These are phyloP conservation scores for Epizoanthus fatuus DNA, from an alignment of 92 coral and sea anemone species.

Conservation along the genomic window DNA sequence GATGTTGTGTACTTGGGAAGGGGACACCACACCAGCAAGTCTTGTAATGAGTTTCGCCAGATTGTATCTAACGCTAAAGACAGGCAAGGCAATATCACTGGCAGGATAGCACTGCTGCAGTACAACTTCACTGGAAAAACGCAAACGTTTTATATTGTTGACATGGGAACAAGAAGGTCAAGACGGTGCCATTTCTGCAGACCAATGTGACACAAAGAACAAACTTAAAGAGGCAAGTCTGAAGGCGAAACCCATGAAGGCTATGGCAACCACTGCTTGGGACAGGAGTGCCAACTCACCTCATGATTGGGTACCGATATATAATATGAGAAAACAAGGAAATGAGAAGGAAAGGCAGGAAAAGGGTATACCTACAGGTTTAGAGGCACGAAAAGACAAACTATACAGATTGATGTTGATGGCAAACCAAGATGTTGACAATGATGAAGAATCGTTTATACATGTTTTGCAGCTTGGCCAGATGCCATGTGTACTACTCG, in stretches of 20 bases:
- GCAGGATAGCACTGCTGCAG: conserved; percentile 52
- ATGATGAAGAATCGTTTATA: conserved; percentile 35
- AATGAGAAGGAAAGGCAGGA: conserved; percentile 11
- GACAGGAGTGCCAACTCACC: conserved; percentile 3
- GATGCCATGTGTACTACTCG: conserved; percentile 44
- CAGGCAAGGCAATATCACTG: conserved; percentile 17
- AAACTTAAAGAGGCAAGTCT: conserved; percentile 9
- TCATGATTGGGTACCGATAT: conserved; percentile 16
- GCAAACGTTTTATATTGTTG: conserved; percentile 15
- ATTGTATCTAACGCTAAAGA: conserved; percentile 35
- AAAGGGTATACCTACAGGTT: not conserved
- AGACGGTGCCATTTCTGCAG: conserved; percentile 15
- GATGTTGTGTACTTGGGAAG: conserved; percentile 21
- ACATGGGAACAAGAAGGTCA: conserved; percentile 56
- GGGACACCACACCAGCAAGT: conserved; percentile 50
- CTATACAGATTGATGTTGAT: conserved; percentile 41
- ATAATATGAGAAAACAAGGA: conserved; percentile 22
- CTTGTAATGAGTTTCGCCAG: conserved; percentile 58
- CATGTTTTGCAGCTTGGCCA: conserved; percentile 47
- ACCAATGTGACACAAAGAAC: conserved; percentile 8
- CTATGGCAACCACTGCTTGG: conserved; percentile 15
- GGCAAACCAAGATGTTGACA: conserved; percentile 26
- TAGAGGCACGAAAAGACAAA: conserved; percentile 10
- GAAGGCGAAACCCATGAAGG: conserved; percentile 33
- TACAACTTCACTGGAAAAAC: conserved; percentile 47